A percentile compares a stretch with the other conserved stretches of the same genome.
Conservation (phyloP, 1,140 invertebrate species). For the Phenacoccus solenopsis region DNA sequence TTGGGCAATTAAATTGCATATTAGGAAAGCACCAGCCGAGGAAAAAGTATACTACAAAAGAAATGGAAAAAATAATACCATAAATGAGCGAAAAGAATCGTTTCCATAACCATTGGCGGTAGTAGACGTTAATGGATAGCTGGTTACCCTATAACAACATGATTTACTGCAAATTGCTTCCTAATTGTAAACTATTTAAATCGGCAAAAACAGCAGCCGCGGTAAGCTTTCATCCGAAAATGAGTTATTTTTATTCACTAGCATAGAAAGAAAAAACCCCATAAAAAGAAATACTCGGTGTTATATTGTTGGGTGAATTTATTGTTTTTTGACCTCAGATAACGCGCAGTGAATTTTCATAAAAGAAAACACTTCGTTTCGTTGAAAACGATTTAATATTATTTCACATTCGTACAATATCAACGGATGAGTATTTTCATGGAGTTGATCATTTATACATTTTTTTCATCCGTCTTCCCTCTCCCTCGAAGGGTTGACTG, state of each 20-base stretch:
- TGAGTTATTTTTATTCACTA: not conserved
- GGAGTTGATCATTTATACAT: too few relatives aligned
- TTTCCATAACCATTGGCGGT: not conserved
- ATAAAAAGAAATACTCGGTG: not conserved
- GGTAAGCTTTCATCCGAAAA: not conserved
- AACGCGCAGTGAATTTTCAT: not conserved
- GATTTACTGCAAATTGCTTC: conserved; percentile 1
- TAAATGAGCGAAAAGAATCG: conserved; percentile 1
- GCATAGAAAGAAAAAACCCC: not conserved
- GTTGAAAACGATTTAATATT: not conserved
- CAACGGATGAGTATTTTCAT: too few relatives aligned
- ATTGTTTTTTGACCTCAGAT: conserved; percentile 2
- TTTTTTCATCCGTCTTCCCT: too few relatives aligned
- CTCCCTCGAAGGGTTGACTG: too few relatives aligned
- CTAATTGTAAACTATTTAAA: not conserved
- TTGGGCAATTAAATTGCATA: too few relatives aligned
- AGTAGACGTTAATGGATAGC: conserved; percentile 1
- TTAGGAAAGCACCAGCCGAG: not conserved
- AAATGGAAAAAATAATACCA: not conserved
- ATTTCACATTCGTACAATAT: not conserved
- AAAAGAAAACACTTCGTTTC: not conserved
- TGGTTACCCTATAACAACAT: not conserved
- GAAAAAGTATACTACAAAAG: too few relatives aligned
- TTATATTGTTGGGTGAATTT: not conserved
- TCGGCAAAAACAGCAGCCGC: not conserved